Evolutionary conservation across 2,113 vertebrate genomes (phyloP), one percentile per base, ranked within the genome.

Genomic region (Cariama cristata): DNA sequence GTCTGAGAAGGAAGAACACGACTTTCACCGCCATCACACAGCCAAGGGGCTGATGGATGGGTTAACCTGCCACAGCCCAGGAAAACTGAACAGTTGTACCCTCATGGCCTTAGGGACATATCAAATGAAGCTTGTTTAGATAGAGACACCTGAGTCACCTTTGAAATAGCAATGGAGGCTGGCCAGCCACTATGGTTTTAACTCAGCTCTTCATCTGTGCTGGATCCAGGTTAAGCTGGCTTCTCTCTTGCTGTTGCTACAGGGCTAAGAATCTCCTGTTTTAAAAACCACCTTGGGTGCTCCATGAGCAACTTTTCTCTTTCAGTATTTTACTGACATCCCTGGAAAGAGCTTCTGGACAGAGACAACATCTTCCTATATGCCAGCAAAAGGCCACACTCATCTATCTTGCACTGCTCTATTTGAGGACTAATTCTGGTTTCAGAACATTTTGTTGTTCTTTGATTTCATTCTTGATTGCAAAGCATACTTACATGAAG

Each of bases 381-480:
- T 73, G 26, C 4, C 68, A 74, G 24, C 20, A 81, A 67, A 93
- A 81, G 53, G 60, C 44, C 56, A 49, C 1, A 2, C 33, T 87
- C 23, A 24, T 40, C 38, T 76, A 17, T 64, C 44, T 62, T 56
- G 11, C 15, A 52, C 26, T 50, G 20, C 14, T 69, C 23, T 72
- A 15, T 83, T 73, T 1, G 8, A 71, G 77, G 28, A 62, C 14
- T 79, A 71, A 64, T 75, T 89, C 35, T 50, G 40, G 5, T 47
- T 91, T 94, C 1, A 3, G 79, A 91, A 79, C 16, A 40, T 58
- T 79, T 59, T 18, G 12, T 60, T 60, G 13, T 26, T 12, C 10
- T 87, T 91, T 75, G 38, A 80, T 90, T 91, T 81, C 8, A 19
- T 90, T 81, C 66, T 71, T 88, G 88, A 92, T 94, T 90, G 55